phyloP scores from a whole-genome alignment of 2,113 vertebrate species.

The Zosterops japonicus region DNA sequence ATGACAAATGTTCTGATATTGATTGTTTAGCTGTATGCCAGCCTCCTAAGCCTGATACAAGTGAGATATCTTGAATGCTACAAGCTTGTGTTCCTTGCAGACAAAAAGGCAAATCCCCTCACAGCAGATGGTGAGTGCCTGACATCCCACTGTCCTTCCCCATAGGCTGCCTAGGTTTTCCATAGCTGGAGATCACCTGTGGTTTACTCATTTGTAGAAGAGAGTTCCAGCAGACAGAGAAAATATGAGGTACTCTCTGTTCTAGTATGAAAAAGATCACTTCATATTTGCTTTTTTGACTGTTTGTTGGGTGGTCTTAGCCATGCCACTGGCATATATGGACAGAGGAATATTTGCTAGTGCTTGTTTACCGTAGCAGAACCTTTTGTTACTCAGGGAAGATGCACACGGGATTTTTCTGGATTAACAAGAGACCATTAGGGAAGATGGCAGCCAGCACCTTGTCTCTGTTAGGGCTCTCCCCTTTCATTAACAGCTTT shows the following conservation, averaged over 20 bases:
- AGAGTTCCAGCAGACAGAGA: not conserved
- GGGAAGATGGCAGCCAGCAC: not conserved
- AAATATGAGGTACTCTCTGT: not conserved
- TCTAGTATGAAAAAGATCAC: not conserved
- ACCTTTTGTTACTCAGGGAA: not conserved
- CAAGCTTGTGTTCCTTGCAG: not conserved
- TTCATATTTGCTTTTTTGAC: not conserved
- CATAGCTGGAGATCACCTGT: not conserved
- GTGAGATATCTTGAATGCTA: not conserved
- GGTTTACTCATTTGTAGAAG: not conserved
- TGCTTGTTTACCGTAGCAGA: not conserved
- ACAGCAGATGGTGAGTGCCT: not conserved
- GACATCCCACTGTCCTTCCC: not conserved
- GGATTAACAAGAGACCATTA: not conserved
- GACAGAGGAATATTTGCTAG: not conserved
- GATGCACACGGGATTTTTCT: not conserved
- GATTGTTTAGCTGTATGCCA: not conserved
- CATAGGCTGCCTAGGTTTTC: not conserved
- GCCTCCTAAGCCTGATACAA: not conserved
- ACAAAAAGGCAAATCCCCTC: not conserved
- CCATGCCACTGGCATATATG: not conserved
- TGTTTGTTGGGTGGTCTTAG: not conserved
- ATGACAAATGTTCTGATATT: not conserved
- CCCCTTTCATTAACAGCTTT: not conserved
- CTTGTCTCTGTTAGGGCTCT: not conserved